Evolutionary conservation across 53 echinoderm and acorn worm genomes (phyloP).

Genomic region (Zoroaster sp.): DNA sequence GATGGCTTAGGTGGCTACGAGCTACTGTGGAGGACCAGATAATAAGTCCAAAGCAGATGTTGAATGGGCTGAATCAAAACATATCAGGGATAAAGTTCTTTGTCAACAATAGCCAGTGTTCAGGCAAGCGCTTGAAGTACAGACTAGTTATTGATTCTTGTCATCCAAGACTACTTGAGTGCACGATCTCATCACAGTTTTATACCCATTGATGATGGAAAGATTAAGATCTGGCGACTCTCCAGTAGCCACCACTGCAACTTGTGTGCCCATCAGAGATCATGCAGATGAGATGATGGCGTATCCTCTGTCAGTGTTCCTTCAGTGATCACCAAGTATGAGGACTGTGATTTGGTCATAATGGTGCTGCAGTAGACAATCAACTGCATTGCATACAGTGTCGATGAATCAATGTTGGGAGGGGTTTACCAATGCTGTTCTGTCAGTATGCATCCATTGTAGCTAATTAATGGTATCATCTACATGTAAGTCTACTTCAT

Average conservation of each 20-base stretch:
- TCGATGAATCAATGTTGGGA: neutral
- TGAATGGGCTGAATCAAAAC: neutral
- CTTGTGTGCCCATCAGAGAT: too few relatives aligned
- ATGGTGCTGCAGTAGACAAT: slow-evolving; percentile 25
- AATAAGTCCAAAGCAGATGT: slow-evolving; percentile 26
- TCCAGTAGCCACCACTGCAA: too few relatives aligned
- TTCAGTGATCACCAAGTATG: neutral
- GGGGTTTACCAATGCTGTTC: slow-evolving; percentile 17
- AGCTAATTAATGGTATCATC: slow-evolving; percentile 32
- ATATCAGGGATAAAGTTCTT: slow-evolving; percentile 41
- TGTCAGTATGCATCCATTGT: slow-evolving; percentile 54
- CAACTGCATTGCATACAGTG: neutral
- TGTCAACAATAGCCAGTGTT: slow-evolving; percentile 1
- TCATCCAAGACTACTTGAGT: slow-evolving; percentile 29
- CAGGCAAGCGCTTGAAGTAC: neutral
- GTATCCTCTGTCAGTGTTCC: neutral
- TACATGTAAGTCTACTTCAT: neutral
- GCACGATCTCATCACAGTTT: slow-evolving; percentile 36
- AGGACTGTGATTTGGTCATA: slow-evolving; percentile 5
- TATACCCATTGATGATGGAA: neutral
- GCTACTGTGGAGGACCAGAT: slow-evolving; percentile 29
- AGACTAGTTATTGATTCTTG: neutral
- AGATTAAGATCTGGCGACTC: slow-evolving; percentile 11
- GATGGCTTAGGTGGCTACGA: slow-evolving; percentile 45
- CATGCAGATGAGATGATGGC: neutral